phyloP scores from a whole-genome alignment of 1,140 invertebrate genomes.

The Himalopsyche phryganea region DNA sequence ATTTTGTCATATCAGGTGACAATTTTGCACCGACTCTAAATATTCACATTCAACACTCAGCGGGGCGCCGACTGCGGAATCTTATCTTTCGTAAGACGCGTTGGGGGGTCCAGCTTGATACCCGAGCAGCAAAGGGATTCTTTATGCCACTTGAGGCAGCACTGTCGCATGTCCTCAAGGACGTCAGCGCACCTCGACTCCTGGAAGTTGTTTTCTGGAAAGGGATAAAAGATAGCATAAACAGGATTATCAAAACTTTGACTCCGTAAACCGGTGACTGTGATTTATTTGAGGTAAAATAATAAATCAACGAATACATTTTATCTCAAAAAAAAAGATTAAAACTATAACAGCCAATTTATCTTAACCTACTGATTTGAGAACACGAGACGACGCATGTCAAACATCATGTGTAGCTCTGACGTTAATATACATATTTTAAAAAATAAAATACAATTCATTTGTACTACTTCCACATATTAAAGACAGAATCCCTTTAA shows the following conservation, averaged over 20 bases:
- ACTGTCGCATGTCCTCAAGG: constrained; percentile 62
- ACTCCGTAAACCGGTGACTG: background rate
- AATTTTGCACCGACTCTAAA: background rate
- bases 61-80: background rate
- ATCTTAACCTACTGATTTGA: too few relatives aligned
- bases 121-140: constrained; percentile 63
- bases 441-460: too few relatives aligned
- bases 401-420: too few relatives aligned
- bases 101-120: constrained; percentile 51
- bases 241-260: background rate
- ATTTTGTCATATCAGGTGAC: background rate
- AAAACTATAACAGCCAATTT: too few relatives aligned
- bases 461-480: too few relatives aligned
- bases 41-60: background rate
- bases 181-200: constrained; percentile 57
- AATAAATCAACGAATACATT: too few relatives aligned
- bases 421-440: too few relatives aligned
- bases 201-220: constrained; percentile 65
- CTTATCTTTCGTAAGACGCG: background rate
- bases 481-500: too few relatives aligned
- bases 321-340: too few relatives aligned
- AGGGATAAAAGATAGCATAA: constrained; percentile 7
- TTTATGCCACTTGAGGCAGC: constrained; percentile 60
- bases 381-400: too few relatives aligned
- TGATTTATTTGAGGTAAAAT: too few relatives aligned